A percentile compares a stretch with the other conserved stretches of the same genome.
Conservation (phyloP, 2,797 vertebrate genomes). For the Loris lydekkerianus region DNA sequence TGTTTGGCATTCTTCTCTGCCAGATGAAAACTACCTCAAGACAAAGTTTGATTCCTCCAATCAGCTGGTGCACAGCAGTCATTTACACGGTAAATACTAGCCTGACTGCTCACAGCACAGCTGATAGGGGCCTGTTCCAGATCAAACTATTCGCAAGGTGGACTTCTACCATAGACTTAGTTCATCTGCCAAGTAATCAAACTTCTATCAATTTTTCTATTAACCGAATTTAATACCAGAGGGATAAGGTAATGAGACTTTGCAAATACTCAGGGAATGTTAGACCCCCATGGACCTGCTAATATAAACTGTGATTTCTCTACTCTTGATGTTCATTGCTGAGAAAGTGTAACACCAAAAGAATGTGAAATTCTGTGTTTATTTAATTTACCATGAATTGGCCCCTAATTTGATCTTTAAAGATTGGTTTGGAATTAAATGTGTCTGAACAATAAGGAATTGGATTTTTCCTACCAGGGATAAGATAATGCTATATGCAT, state of each 20-base stretch:
- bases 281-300: neutral
- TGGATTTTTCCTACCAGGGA: neutral
- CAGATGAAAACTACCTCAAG: neutral
- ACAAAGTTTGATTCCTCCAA: neutral
- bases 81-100: neutral
- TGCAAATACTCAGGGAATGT: neutral
- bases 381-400: neutral
- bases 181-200: neutral
- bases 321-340: neutral
- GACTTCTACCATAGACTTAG: neutral
- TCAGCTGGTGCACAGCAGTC: neutral
- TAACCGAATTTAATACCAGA: neutral
- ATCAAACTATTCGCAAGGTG: neutral
- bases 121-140: neutral
- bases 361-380: slow-evolving; percentile 30
- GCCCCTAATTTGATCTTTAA: neutral
- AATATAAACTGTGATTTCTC: neutral
- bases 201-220: slow-evolving; percentile 5
- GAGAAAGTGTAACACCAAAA: neutral
- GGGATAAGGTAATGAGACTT: neutral
- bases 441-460: neutral
- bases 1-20: slow-evolving; percentile 68
- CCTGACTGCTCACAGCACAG: neutral
- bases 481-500: neutral
- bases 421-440: neutral